Evolutionary conservation across 2,797 vertebrate genomes (phyloP), one percentile per base, ranked within the genome.

Genomic region (Carapus acus): DNA sequence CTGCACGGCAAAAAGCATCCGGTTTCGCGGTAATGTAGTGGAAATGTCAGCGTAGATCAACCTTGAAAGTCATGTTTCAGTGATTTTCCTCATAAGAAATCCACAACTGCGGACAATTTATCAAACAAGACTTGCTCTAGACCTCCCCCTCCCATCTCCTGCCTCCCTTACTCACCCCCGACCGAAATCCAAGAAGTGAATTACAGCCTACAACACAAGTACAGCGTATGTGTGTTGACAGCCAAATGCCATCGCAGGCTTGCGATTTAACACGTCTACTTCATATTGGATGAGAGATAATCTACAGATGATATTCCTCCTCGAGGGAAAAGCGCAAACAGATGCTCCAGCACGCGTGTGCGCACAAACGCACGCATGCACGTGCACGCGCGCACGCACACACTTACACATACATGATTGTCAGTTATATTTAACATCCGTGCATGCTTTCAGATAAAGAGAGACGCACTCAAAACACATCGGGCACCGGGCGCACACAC

Each of bases 61-160:
- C 76, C 80, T 73, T 83, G 82, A 83, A 82, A 81, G 79, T 83
- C 84, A 82, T 77, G 83, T 84, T 83, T 87, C 84, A 79, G 69
- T 73, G 69, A 79, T 83, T 85, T 77, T 68, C 64, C 73, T 73
- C 81, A 75, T 75, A 79, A 81, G 74, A 27, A 79, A 76, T 73
- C 70, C 70, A 3, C 79, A 79, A 83, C 77, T 62, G 56, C 44
- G 57, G 59, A 68, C 72, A 73, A 81, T 80, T 80, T 73, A 79
- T 83, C 80, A 83, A 63, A 62, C 48, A 55, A 57, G 67, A 72
- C 68, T 62, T 49, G 67, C 66, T 69, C 55, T 14, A 63, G 52
- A n/a, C n/a, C n/a, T n/a, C n/a, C n/a, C n/a, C n/a, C n/a, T n/a
- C n/a, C n/a, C n/a, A n/a, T n/a, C n/a, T n/a, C n/a, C n/a, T n/a